Conservation (phyloP, 2,113 vertebrate genomes). For the Hylia prasina region DNA sequence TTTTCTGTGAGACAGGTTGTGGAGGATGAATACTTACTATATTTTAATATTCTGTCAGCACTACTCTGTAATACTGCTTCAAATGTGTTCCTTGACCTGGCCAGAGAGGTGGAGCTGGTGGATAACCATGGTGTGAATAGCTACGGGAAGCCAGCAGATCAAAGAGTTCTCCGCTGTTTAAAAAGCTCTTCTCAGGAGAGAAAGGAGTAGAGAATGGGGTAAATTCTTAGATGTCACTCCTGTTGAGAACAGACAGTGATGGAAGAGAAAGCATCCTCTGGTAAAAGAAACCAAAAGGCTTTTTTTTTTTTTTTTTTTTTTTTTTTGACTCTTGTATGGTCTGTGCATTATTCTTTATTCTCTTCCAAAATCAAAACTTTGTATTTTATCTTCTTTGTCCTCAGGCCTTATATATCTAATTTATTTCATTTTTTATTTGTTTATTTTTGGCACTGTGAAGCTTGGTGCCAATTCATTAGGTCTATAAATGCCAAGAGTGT, state of each 20-base stretch:
- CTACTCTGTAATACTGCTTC: background rate
- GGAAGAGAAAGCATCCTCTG: background rate
- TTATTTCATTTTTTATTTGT: background rate
- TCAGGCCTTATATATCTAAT: background rate
- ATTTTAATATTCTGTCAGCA: background rate
- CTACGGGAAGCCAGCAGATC: background rate
- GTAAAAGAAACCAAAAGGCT: background rate
- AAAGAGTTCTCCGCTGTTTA: background rate
- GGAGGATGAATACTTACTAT: background rate
- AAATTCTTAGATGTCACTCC: background rate
- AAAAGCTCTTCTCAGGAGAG: conserved; percentile 2
- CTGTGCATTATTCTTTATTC: background rate
- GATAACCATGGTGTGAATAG: background rate
- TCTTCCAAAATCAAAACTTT: background rate
- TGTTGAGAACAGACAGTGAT: conserved; percentile 2
- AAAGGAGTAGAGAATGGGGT: background rate
- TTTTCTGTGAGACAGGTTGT: background rate
- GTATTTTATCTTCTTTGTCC: background rate
- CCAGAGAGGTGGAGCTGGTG: background rate
- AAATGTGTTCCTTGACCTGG: background rate
- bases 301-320: too few relatives aligned
- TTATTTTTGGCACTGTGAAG: background rate
- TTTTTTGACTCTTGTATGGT: background rate
- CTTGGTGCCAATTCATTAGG: background rate
- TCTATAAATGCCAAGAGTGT: background rate